Conservation (phyloP, 2,888 invertebrate species). For the Pyralis farinalis region DNA sequence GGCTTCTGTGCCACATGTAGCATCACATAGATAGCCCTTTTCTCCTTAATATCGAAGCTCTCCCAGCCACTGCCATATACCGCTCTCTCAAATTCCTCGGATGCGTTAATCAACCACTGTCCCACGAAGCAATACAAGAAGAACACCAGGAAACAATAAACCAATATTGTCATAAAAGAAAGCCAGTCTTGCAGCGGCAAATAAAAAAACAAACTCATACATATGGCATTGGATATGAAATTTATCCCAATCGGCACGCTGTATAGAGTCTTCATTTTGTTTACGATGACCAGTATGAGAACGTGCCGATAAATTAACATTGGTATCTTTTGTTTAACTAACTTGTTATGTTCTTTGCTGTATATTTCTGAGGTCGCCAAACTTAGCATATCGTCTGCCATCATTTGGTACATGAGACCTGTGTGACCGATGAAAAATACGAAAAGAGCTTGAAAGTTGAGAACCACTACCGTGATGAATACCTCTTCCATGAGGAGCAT, state of each 20-base stretch:
- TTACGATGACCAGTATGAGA: conserved; percentile 36
- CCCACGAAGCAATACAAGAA: conserved; percentile 64
- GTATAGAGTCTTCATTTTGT: conserved; percentile 46
- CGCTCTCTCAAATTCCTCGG: conserved; percentile 51
- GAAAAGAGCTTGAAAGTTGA: conserved; percentile 55
- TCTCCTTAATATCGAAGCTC: conserved; percentile 47
- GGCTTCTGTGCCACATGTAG: conserved; percentile 53
- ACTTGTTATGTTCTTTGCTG: conserved; percentile 17
- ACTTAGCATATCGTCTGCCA: conserved; percentile 43
- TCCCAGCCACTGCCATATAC: conserved; percentile 70
- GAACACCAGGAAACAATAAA: conserved; percentile 54
- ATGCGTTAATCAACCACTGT: conserved; percentile 53
- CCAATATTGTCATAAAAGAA: conserved; percentile 46
- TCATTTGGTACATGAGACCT: conserved; percentile 47
- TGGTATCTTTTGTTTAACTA: conserved; percentile 36
- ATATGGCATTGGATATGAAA: conserved; percentile 54
- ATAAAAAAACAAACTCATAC: conserved; percentile 53
- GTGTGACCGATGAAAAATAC: conserved; percentile 57
- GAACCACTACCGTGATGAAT: conserved; percentile 34
- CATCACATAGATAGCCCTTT: conserved; percentile 47
- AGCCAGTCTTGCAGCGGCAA: conserved; percentile 48
- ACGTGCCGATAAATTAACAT: conserved; percentile 42
- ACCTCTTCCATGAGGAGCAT: conserved; percentile 43
- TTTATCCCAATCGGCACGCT: conserved; percentile 59
- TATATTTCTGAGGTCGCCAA: neutral